phyloP scores from a whole-genome alignment of 2,888 invertebrate genomes.

The Toxonevra muliebris region DNA sequence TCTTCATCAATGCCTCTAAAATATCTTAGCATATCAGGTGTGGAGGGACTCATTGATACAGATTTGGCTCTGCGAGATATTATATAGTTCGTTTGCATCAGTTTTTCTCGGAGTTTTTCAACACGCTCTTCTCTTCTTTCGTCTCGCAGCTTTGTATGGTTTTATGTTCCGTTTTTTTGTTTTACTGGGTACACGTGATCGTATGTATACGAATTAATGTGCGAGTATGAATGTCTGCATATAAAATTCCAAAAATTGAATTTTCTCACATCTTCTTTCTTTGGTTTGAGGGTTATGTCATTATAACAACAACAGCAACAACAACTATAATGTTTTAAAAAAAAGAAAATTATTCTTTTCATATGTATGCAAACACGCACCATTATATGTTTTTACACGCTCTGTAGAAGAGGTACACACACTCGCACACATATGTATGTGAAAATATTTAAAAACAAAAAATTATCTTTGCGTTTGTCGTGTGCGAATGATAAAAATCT shows the following conservation, averaged over 20 bases:
- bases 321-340: background rate
- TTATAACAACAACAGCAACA: background rate
- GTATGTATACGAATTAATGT: background rate
- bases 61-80: too few species aligned
- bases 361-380: too few species aligned
- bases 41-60: too few species aligned
- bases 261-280: slow-evolving; percentile 3
- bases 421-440: slow-evolving; percentile 4
- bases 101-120: too few species aligned
- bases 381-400: background rate
- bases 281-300: too few species aligned
- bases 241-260: slow-evolving; percentile 19
- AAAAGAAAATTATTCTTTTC: background rate
- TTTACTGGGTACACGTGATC: too few species aligned
- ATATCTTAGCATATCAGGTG: too few species aligned
- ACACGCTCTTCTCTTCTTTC: too few species aligned
- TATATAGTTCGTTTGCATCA: too few species aligned
- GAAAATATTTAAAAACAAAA: slow-evolving; percentile 19
- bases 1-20: too few species aligned
- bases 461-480: slow-evolving; percentile 28
- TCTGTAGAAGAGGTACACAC: slow-evolving; percentile 1
- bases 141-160: too few species aligned
- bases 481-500: slow-evolving; percentile 44
- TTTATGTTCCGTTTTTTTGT: too few species aligned
- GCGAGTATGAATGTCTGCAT: background rate